Evolutionary conservation across 1,140 invertebrate genomes (phyloP).

Genomic region (Protaetia brevitarsis): DNA sequence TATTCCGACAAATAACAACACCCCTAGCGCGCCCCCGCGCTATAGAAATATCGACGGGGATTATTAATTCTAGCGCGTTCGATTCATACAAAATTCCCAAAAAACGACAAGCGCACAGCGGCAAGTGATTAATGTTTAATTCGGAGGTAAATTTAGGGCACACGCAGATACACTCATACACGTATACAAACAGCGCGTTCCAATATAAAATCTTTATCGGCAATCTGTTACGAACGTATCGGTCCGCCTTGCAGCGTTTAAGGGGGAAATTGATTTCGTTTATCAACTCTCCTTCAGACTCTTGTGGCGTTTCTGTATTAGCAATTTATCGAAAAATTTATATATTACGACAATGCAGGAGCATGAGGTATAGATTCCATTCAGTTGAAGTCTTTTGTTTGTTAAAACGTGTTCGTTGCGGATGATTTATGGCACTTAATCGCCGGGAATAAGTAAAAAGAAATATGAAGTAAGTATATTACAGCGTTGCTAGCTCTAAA

Average conservation of each 20-base stretch:
- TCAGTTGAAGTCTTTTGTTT: too few species aligned
- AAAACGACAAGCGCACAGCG: constrained; percentile 2
- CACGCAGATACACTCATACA: too few species aligned
- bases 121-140: constrained; percentile 2
- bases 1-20: background rate
- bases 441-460: too few species aligned
- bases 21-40: background rate
- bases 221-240: background rate
- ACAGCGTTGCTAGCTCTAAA: too few species aligned
- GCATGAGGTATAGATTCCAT: too few species aligned
- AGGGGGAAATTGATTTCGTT: constrained; percentile 9
- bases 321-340: background rate
- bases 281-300: background rate
- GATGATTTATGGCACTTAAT: too few species aligned
- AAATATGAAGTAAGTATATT: too few species aligned
- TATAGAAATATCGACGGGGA: background rate
- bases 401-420: background rate
- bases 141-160: constrained; percentile 1
- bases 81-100: constrained; percentile 6
- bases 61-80: background rate
- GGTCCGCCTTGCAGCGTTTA: background rate
- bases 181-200: too few species aligned
- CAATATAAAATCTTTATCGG: constrained; percentile 6
- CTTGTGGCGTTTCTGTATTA: background rate
- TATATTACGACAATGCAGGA: background rate